Conservation (phyloP, 2,888 invertebrate species). For the Hetaerina titia region DNA sequence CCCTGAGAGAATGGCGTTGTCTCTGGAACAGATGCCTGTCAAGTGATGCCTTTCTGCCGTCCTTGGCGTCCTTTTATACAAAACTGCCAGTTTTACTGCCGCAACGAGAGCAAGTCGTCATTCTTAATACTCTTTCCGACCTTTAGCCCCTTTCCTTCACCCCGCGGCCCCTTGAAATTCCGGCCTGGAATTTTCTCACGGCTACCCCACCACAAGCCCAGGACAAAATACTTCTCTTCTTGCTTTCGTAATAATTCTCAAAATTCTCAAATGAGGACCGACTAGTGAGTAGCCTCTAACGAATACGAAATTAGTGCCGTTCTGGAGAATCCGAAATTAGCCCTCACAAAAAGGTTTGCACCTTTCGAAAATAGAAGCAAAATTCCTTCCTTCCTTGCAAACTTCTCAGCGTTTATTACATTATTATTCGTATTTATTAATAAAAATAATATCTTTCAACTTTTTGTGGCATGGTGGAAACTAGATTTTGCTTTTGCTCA, state of each 20-base stretch:
- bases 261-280: neutral
- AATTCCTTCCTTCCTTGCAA: too few species aligned
- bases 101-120: neutral
- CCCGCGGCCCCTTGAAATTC: neutral
- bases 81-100: neutral
- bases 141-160: neutral
- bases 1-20: neutral
- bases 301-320: neutral
- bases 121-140: neutral
- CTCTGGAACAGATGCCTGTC: neutral
- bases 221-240: neutral
- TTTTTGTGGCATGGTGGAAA: too few species aligned
- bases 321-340: too few species aligned
- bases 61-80: neutral
- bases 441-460: too few species aligned
- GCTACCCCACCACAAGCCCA: neutral
- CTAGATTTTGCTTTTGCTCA: too few species aligned
- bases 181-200: neutral
- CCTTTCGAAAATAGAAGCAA: too few species aligned
- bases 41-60: neutral
- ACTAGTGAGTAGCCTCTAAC: neutral
- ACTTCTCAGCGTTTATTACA: too few species aligned
- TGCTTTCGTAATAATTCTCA: neutral
- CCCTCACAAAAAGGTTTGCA: too few species aligned
- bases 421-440: too few species aligned